Percentiles rank a stretch among this genome's conserved stretches.
These are phyloP conservation scores for Eubasilissa regina DNA, from an alignment of 1,140 invertebrate genomes.

Conservation along the genomic window DNA sequence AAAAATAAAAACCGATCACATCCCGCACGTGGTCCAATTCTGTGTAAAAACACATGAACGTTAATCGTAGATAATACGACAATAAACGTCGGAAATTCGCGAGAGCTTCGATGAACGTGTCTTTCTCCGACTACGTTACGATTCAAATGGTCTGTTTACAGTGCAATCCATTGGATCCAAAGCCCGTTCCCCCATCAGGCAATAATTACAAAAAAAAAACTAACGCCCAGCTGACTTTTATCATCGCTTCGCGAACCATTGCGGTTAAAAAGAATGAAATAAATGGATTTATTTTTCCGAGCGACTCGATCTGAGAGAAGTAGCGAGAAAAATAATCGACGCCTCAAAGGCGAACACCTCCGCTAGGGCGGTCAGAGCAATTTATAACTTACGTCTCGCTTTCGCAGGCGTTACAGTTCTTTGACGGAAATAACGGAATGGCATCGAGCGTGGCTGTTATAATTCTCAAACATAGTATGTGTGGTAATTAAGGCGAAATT, in stretches of 20 bases:
- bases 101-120: slow-evolving; percentile 9
- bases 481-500: slow-evolving; percentile 24
- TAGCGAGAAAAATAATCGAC: slow-evolving; percentile 10
- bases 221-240: slow-evolving; percentile 37
- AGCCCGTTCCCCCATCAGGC: slow-evolving; percentile 12
- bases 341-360: slow-evolving; percentile 9
- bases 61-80: too few species aligned
- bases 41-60: too few species aligned
- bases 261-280: slow-evolving; percentile 42
- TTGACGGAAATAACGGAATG: not conserved
- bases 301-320: slow-evolving; percentile 6
- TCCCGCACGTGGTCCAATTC: too few species aligned
- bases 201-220: slow-evolving; percentile 30
- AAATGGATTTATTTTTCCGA: slow-evolving; percentile 37
- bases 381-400: not conserved
- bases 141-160: slow-evolving; percentile 35
- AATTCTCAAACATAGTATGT: not conserved
- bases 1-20: too few species aligned
- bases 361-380: not conserved
- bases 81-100: not conserved
- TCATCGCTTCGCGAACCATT: slow-evolving; percentile 27
- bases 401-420: not conserved
- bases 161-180: slow-evolving; percentile 9
- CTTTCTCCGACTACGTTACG: slow-evolving; percentile 21
- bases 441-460: slow-evolving; percentile 9